These are phyloP conservation scores for Euura saliciscinereae DNA, from an alignment of 1,140 invertebrate genomes.

Conservation along the genomic window DNA sequence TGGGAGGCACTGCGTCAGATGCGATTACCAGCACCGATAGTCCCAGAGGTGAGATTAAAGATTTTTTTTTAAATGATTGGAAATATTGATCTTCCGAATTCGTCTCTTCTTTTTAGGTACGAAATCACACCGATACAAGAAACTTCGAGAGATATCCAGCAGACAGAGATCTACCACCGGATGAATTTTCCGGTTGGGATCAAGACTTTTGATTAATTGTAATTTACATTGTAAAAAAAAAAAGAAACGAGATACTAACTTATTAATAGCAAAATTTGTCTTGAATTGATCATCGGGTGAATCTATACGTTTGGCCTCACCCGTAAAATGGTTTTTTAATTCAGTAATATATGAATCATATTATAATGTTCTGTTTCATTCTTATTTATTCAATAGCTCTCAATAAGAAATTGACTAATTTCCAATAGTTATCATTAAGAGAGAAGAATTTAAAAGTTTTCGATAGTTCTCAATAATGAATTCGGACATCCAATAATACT, in stretches of 20 bases:
- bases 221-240: neutral
- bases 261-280: neutral
- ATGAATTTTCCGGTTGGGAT: slow-evolving; percentile 70
- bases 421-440: no score
- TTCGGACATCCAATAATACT: no score
- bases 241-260: neutral
- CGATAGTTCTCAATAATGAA: no score
- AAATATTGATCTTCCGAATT: neutral
- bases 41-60: slow-evolving; percentile 71
- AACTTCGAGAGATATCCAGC: slow-evolving; percentile 69
- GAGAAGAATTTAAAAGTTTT: no score
- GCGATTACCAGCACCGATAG: slow-evolving; percentile 78
- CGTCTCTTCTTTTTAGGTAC: slow-evolving; percentile 47
- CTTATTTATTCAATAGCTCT: no score
- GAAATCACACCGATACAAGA: slow-evolving; percentile 57
- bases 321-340: no score
- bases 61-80: neutral
- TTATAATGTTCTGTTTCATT: no score
- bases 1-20: slow-evolving; percentile 82
- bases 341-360: no score
- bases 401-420: no score
- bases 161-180: slow-evolving; percentile 63
- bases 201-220: slow-evolving; percentile 58
- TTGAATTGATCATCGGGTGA: no score
- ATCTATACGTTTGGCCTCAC: no score